Conservation (phyloP, 2,113 vertebrate genomes). For the Zosterops japonicus region DNA sequence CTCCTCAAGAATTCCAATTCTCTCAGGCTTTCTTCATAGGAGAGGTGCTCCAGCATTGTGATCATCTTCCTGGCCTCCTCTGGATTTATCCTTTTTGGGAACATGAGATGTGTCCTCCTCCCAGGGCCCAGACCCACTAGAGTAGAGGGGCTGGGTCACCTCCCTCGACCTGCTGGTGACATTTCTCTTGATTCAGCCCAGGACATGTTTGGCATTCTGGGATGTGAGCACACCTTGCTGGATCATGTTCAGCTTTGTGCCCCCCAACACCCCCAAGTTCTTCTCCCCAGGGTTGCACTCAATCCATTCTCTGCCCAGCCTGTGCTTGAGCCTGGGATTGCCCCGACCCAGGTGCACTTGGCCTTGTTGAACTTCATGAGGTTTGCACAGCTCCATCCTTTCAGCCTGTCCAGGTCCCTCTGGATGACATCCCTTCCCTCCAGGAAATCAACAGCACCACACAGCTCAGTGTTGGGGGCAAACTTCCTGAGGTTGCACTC, state of each 20-base stretch:
- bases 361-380: not conserved
- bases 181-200: not conserved
- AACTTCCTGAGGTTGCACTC: not conserved
- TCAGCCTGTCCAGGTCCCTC: not conserved
- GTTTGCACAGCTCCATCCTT: not conserved
- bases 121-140: not conserved
- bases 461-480: not conserved
- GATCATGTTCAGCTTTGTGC: not conserved
- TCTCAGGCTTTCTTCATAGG: not conserved
- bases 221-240: not conserved
- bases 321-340: not conserved
- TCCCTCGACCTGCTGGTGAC: rapidly evolving
- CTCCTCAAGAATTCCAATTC: not conserved
- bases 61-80: not conserved
- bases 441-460: rapidly evolving
- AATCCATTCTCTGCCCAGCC: not conserved
- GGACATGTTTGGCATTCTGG: not conserved
- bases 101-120: not conserved
- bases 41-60: not conserved
- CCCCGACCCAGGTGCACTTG: rapidly evolving
- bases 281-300: not conserved
- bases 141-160: too few species aligned
- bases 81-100: not conserved
- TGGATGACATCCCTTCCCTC: not conserved
- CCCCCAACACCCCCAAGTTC: not conserved